A percentile compares a stretch with the other conserved stretches of the same genome.
These are phyloP conservation scores for Netelia melanura DNA, from an alignment of 2,888 invertebrate genomes.

Conservation along the genomic window DNA sequence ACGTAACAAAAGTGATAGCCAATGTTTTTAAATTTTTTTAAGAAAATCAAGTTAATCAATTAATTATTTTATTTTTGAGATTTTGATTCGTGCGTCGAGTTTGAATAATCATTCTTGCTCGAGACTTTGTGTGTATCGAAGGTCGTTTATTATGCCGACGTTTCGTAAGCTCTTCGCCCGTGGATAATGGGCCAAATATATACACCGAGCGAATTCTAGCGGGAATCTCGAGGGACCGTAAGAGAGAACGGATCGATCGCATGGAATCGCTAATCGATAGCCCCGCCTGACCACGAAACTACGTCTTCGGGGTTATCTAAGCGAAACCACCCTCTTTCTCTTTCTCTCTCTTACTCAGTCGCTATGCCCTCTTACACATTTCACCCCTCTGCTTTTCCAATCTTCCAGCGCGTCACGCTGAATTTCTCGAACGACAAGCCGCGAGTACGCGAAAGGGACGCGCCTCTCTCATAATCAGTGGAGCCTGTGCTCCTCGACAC, in stretches of 20 bases:
- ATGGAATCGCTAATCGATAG: slow-evolving; percentile 62
- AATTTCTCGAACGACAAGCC: slow-evolving; percentile 63
- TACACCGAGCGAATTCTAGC: slow-evolving; percentile 5
- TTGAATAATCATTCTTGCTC: not conserved
- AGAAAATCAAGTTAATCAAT: not conserved
- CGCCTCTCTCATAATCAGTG: slow-evolving; percentile 40
- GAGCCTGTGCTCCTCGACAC: not conserved
- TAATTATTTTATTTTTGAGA: not conserved
- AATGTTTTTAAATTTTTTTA: not conserved
- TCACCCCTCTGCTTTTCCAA: slow-evolving; percentile 55
- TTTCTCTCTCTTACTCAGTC: not conserved
- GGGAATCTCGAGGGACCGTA: slow-evolving; percentile 35
- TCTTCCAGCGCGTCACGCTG: slow-evolving; percentile 64
- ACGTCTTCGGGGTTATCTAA: slow-evolving; percentile 53
- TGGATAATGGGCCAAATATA: not conserved
- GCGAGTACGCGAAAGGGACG: slow-evolving; percentile 30
- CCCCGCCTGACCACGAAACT: slow-evolving; percentile 48
- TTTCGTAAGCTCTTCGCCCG: slow-evolving; percentile 20
- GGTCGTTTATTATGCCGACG: not conserved
- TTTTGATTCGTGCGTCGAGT: not conserved
- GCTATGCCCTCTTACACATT: not conserved
- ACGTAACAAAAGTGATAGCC: no score
- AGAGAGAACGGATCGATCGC: slow-evolving; percentile 49
- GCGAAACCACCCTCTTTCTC: slow-evolving; percentile 38
- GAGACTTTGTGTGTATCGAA: not conserved